phyloP scores from a whole-genome alignment of 2,888 invertebrate genomes.

The Trachelus troglodyta region DNA sequence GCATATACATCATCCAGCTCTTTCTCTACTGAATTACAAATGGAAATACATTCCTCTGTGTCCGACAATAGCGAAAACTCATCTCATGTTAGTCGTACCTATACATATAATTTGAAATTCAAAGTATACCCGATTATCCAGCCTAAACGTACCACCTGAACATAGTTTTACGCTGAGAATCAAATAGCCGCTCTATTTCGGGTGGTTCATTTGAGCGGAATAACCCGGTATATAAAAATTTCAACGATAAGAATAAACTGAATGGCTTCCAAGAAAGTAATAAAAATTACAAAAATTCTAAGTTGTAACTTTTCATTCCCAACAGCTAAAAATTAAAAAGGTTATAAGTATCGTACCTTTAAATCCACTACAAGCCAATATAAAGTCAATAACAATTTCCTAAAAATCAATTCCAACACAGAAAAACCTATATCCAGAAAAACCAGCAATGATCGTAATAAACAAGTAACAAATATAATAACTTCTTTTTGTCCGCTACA shows the following conservation, averaged over 20 bases:
- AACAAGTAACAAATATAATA: background rate
- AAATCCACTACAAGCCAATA: too few relatives aligned
- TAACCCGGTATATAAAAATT: background rate
- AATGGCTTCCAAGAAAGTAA: background rate
- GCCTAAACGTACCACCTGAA: background rate
- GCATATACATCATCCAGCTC: background rate
- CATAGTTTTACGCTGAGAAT: background rate
- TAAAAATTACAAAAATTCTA: background rate
- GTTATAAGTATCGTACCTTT: too few relatives aligned
- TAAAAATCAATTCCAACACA: background rate
- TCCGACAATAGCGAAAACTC: background rate
- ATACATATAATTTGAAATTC: background rate
- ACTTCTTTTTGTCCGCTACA: background rate
- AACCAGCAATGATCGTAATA: background rate
- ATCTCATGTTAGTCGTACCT: background rate
- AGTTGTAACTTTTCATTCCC: too few relatives aligned
- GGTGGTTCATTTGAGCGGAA: background rate
- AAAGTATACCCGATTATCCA: background rate
- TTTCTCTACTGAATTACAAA: background rate
- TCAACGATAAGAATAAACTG: background rate
- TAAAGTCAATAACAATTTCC: background rate
- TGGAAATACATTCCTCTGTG: background rate
- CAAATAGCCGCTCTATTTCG: background rate
- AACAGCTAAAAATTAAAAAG: too few relatives aligned
- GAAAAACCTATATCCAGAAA: background rate